Base-by-base conservation (phyloP, 2,888 invertebrate species). In the Agonum fuliginosum region DNA sequence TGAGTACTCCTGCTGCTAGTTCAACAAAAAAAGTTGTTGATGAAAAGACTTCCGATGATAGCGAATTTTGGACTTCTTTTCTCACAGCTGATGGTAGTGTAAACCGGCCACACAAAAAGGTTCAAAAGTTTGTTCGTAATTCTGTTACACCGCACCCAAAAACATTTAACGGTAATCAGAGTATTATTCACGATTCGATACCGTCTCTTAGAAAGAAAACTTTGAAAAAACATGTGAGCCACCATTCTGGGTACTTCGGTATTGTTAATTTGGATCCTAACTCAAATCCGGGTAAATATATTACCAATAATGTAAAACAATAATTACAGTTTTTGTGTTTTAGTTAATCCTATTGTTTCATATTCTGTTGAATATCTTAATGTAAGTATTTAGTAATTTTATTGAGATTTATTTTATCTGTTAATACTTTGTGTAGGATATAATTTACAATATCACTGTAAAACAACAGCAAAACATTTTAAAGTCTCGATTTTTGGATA, bases 131-230 rank as follows among this genome's bases (percentile, higher is more conserved):
- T 30, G 12, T n/a, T 48, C 22, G 4, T 5, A 54, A 54, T 24
- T n/a, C n/a, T n/a, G n/a, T n/a, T 3, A 6, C 10, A 27, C 22
- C n/a, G 24, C n/a, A n/a, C n/a, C n/a, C n/a, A n/a, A n/a, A n/a
- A n/a, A n/a, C n/a, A n/a, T n/a, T n/a, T n/a, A n/a, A n/a, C n/a
- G n/a, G n/a, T n/a, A 46, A 62, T 34, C 0, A 17, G 27, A 30
- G 27, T 62, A 27, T 27, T 20, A 46, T 74, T 58, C 22, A 74
- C 10, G 74, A 74, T 43, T 58, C 62, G 1, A 65, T 74, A 8
- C 74, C 74, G 1, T 74, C 74, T 4, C 27, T 74, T 8, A 41
- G 30, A 24, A 74, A 62, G 65, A 74, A 74, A 43, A 74, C 74
- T 22, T 46, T 74, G 22, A 58, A 46, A 24, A 22, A 41, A 17